A percentile compares a stretch with the other conserved stretches of the same genome.
These are phyloP conservation scores for Cyclina sinensis DNA, from an alignment of 1,140 invertebrate species.

Conservation along the genomic window DNA sequence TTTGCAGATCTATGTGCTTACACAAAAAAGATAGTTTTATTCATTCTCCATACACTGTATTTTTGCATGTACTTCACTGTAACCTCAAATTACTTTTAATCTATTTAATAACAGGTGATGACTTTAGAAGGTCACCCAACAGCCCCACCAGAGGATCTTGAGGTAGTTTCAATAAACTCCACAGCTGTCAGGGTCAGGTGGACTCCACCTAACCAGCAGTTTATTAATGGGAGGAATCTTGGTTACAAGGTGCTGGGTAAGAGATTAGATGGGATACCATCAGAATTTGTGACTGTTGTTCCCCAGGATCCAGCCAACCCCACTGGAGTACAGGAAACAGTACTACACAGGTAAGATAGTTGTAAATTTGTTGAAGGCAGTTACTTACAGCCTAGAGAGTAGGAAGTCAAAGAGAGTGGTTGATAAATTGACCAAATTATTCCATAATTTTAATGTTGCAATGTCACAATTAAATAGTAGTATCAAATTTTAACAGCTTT, in stretches of 20 bases:
- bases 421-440: too few species aligned
- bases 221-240: constrained; percentile 99
- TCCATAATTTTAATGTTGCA: too few species aligned
- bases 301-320: constrained; percentile 77
- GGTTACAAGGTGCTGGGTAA: constrained; percentile 93
- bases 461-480: too few species aligned
- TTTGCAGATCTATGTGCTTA: too few species aligned
- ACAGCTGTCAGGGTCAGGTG: constrained; percentile 88
- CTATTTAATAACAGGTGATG: constrained; percentile 30
- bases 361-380: too few species aligned
- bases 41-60: too few species aligned
- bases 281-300: constrained; percentile 71
- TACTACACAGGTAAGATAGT: constrained; percentile 14
- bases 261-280: constrained; percentile 5
- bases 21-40: too few species aligned
- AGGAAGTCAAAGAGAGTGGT: too few species aligned
- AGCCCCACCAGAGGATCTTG: constrained; percentile 94
- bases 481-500: too few species aligned
- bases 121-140: constrained; percentile 89
- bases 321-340: constrained; percentile 59
- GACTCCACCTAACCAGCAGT: constrained; percentile 95
- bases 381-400: too few species aligned
- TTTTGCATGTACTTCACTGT: too few species aligned
- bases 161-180: constrained; percentile 94
- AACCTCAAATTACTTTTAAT: too few species aligned